Percentiles rank a stretch among this genome's conserved stretches.
phyloP scores from a whole-genome alignment of 2,888 invertebrate species.

The Dynastes tityus region DNA sequence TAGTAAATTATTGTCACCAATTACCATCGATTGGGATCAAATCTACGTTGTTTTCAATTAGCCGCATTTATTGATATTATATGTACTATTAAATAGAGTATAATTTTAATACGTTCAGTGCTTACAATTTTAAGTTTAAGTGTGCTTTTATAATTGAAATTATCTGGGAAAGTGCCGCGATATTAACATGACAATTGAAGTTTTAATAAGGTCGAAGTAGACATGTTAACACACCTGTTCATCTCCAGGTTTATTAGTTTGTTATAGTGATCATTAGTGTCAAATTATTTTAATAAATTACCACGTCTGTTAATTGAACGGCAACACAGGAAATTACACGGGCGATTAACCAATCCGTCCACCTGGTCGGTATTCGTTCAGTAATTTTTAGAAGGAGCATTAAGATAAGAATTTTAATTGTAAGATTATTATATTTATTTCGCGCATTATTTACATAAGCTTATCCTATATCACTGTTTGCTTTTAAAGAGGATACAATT shows the following conservation, averaged over 20 bases:
- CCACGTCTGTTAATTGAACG: constrained; percentile 28
- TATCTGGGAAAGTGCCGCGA: background rate
- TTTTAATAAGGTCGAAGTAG: constrained; percentile 12
- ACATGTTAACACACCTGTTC: constrained; percentile 25
- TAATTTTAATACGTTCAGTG: background rate
- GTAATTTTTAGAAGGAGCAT: constrained; percentile 18
- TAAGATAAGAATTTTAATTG: constrained; percentile 24
- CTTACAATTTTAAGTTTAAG: too few species aligned
- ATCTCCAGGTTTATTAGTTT: constrained; percentile 36
- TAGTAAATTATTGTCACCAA: too few species aligned
- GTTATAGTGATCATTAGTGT: constrained; percentile 39
- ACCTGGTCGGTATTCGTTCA: constrained; percentile 17
- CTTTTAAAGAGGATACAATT: constrained; percentile 43
- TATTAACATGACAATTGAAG: constrained; percentile 17
- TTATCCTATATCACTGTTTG: background rate
- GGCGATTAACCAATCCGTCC: constrained; percentile 35
- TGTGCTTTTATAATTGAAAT: too few species aligned
- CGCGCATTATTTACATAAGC: background rate
- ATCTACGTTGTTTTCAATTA: too few species aligned
- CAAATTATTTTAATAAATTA: constrained; percentile 45
- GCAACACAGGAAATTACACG: constrained; percentile 41
- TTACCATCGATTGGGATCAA: too few species aligned
- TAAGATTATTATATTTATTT: constrained; percentile 14
- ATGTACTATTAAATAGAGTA: too few species aligned
- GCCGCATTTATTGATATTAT: too few species aligned